Evolutionary conservation across 2,113 vertebrate species (phyloP).

Genomic region (Calonectris borealis): DNA sequence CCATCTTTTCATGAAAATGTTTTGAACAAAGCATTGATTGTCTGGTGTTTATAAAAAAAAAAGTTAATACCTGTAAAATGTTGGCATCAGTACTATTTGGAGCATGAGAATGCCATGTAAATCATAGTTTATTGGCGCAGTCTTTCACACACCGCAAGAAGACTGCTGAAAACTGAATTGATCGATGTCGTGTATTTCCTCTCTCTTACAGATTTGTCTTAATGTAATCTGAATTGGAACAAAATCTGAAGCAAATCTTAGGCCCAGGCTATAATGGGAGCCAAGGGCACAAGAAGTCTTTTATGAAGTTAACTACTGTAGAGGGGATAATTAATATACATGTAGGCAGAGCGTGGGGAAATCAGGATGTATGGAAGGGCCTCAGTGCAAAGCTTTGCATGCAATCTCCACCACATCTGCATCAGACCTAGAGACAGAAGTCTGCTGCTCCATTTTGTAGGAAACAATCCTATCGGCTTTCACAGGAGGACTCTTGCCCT

Average conservation of each 20-base stretch:
- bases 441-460: background rate
- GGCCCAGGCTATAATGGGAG: background rate
- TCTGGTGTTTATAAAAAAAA: background rate
- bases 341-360: background rate
- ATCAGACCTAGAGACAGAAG: background rate
- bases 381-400: background rate
- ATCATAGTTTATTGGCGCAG: background rate
- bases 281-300: background rate
- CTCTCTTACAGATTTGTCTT: background rate
- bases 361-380: background rate
- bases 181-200: background rate
- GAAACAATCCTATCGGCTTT: background rate
- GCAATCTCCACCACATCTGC: background rate
- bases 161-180: background rate
- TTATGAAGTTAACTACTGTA: background rate
- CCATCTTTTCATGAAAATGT: background rate
- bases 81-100: background rate
- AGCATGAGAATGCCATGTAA: background rate
- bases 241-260: background rate
- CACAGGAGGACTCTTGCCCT: background rate
- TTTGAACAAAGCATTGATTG: background rate
- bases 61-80: background rate
- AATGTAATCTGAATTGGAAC: background rate
- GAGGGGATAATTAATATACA: background rate
- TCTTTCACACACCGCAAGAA: background rate